These are phyloP conservation scores for Drosophila villosipedis DNA, from an alignment of 2,888 invertebrate species.

Conservation along the genomic window DNA sequence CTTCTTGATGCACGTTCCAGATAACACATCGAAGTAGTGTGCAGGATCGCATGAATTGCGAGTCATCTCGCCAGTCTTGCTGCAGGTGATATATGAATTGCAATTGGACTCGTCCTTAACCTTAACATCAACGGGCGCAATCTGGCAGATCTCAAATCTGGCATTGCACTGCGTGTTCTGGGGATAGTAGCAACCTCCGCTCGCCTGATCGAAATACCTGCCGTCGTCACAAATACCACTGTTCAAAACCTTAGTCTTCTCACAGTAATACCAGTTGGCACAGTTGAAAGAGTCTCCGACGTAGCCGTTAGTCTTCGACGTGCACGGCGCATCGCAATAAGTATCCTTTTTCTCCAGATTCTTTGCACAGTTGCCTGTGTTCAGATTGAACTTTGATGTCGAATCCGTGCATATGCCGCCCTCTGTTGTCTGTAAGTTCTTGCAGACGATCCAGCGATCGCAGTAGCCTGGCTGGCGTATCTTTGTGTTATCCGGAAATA, in stretches of 20 bases:
- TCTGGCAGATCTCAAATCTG: slow-evolving; percentile 65
- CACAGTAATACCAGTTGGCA: slow-evolving; percentile 71
- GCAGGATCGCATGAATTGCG: slow-evolving; percentile 45
- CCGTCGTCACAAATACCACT: slow-evolving; percentile 54
- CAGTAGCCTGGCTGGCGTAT: slow-evolving; percentile 79
- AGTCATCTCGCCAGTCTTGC: slow-evolving; percentile 27
- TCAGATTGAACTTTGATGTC: slow-evolving; percentile 27
- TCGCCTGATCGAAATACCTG: slow-evolving; percentile 58
- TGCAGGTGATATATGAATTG: slow-evolving; percentile 65
- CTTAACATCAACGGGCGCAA: slow-evolving; percentile 49
- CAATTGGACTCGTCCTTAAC: slow-evolving; percentile 73
- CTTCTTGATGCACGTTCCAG: slow-evolving; percentile 57
- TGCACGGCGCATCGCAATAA: slow-evolving; percentile 68
- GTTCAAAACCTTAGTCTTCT: not conserved
- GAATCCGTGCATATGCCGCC: slow-evolving; percentile 15
- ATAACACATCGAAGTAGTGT: slow-evolving; percentile 60
- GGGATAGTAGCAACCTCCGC: slow-evolving; percentile 59
- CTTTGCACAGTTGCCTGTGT: slow-evolving; percentile 14
- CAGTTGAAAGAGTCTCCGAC: slow-evolving; percentile 68
- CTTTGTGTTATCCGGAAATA: slow-evolving; percentile 60
- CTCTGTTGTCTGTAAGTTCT: slow-evolving; percentile 31
- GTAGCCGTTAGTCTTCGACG: slow-evolving; percentile 50
- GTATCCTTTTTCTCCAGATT: slow-evolving; percentile 38
- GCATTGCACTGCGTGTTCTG: slow-evolving; percentile 55
- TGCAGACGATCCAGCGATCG: slow-evolving; percentile 57